Conservation (phyloP, 2,113 vertebrate species). For the Odontesthes bonariensis region DNA sequence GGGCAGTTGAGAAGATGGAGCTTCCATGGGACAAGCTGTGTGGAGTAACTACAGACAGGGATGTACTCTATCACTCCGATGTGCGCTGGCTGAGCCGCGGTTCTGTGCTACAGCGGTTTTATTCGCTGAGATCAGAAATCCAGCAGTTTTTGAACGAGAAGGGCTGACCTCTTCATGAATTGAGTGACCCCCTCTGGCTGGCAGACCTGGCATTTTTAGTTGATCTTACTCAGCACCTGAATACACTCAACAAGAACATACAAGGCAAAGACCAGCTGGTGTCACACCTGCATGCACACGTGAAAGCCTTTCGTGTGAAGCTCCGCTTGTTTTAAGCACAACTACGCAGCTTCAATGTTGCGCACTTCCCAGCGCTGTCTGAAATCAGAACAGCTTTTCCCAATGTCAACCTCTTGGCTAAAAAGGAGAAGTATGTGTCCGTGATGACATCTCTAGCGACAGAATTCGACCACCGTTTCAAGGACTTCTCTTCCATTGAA, state of each 20-base stretch:
- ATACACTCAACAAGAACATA: not conserved
- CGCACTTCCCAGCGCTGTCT: not conserved
- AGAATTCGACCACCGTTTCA: no score
- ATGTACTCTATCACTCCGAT: conserved; percentile 33
- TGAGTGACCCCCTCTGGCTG: conserved; percentile 23
- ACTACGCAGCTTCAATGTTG: no score
- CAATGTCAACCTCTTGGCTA: not conserved
- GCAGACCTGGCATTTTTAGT: conserved; percentile 37
- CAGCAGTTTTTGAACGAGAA: conserved; percentile 23
- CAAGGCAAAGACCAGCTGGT: conserved; percentile 13
- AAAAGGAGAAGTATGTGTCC: not conserved
- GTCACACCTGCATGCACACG: not conserved
- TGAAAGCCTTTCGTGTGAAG: conserved; percentile 16
- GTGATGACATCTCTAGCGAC: not conserved
- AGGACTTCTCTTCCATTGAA: no score
- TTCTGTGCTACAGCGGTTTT: conserved; percentile 18
- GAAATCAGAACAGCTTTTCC: not conserved
- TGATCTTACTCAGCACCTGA: conserved; percentile 5
- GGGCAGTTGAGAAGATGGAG: conserved; percentile 7
- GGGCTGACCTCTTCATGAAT: not conserved
- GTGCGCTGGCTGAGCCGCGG: conserved; percentile 11
- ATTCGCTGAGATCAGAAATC: conserved; percentile 24
- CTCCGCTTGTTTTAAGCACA: no score
- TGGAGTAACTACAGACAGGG: conserved; percentile 11
- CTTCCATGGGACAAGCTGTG: conserved; percentile 36